Percentiles rank a stretch among this genome's conserved stretches.
Conservation (phyloP, 2,113 vertebrate genomes). For the Macaca fascicularis region T2T-MFA8v1.1 NC_088386.1:43415001-43415500, state of each 20-base stretch:
- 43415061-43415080: constrained; percentile 42
- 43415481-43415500: not conserved
- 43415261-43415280: not conserved
- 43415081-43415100: not conserved
- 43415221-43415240: constrained; percentile 4
- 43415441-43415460: not conserved
- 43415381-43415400: not conserved
- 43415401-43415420: not conserved
- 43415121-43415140: not conserved
- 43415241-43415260: not conserved
- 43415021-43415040: constrained; percentile 27
- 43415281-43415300: not conserved
- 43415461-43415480: not conserved
- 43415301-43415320: not conserved
- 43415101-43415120: not conserved
- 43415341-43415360: not conserved
- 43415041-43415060: not conserved
- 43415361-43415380: not conserved
- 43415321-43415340: constrained; percentile 31
- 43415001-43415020: not conserved
- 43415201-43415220: constrained; percentile 8
- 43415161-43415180: not conserved
- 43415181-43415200: constrained; percentile 1
- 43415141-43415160: not conserved
- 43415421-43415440: not conserved